Conservation (phyloP, 1,140 invertebrate genomes). For the Gyrodactylus salaris region DNA sequence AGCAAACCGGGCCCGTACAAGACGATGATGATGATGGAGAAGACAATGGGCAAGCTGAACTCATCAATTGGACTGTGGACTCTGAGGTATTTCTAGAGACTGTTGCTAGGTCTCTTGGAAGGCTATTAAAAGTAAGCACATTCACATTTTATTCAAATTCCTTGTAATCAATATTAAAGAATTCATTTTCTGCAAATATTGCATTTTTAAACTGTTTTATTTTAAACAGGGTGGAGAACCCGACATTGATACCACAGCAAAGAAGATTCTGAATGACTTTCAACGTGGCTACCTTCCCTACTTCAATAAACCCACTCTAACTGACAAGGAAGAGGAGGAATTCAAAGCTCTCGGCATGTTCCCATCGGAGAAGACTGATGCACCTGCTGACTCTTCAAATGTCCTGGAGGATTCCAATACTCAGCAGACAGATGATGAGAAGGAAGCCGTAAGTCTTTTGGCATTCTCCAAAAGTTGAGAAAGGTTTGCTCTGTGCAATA, state of each 20-base stretch:
- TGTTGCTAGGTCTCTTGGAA: constrained; percentile 45
- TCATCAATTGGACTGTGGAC: constrained; percentile 32
- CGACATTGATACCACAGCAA: constrained; percentile 47
- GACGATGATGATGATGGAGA: not conserved
- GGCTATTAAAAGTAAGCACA: constrained; percentile 44
- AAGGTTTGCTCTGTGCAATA: too few species aligned
- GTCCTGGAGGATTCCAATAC: too few species aligned
- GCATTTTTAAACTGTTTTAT: constrained; percentile 12
- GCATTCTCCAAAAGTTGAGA: not conserved
- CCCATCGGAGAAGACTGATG: not conserved
- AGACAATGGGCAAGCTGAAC: not conserved
- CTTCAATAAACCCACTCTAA: constrained; percentile 40
- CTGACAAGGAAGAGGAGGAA: constrained; percentile 9
- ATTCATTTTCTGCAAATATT: constrained; percentile 5
- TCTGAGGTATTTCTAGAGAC: constrained; percentile 63
- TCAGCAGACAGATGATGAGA: not conserved
- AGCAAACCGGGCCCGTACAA: not conserved
- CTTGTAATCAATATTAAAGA: not conserved
- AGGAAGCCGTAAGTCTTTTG: not conserved
- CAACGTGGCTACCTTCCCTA: constrained; percentile 82
- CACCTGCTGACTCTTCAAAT: too few species aligned
- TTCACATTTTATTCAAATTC: constrained; percentile 10
- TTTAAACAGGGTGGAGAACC: constrained; percentile 44
- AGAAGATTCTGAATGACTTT: constrained; percentile 91
- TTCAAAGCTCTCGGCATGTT: not conserved